These are phyloP conservation scores for Hymenochirus boettgeri DNA, from an alignment of 2,113 vertebrate species.

Conservation along the genomic window DNA sequence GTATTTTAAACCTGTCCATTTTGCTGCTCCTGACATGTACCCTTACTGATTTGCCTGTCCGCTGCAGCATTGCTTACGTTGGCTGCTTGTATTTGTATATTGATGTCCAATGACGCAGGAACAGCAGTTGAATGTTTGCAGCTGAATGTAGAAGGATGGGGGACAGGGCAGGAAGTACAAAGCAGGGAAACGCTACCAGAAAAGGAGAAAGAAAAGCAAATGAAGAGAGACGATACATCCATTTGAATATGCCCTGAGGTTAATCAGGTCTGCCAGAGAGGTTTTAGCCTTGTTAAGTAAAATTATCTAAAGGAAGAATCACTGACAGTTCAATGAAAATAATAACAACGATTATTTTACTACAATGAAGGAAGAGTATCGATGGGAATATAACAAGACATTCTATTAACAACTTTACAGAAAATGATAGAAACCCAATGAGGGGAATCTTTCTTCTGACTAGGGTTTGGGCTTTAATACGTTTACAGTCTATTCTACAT, in stretches of 20 bases:
- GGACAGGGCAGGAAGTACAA: constrained; percentile 5
- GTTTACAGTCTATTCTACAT: too few relatives aligned
- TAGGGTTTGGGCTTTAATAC: too few relatives aligned
- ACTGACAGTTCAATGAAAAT: background rate
- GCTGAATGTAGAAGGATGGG: constrained; percentile 12
- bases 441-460: too few relatives aligned
- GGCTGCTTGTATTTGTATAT: constrained; percentile 25
- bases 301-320: background rate
- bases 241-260: background rate
- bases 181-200: background rate
- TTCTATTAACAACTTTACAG: too few relatives aligned
- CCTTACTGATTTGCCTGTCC: constrained; percentile 13
- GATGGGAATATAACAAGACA: too few relatives aligned
- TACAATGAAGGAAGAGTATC: too few relatives aligned
- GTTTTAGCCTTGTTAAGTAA: too few relatives aligned
- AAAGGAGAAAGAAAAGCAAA: constrained; percentile 7
- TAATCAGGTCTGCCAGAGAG: background rate
- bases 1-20: background rate
- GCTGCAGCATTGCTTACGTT: constrained; percentile 14
- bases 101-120: constrained; percentile 32
- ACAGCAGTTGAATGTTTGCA: constrained; percentile 14
- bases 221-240: constrained; percentile 4
- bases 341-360: too few relatives aligned
- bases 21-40: background rate
- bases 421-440: too few relatives aligned